Evolutionary conservation across 2,888 invertebrate species (phyloP), one percentile per base, ranked within the genome.

Genomic region (Rhabditoides inermis): DNA sequence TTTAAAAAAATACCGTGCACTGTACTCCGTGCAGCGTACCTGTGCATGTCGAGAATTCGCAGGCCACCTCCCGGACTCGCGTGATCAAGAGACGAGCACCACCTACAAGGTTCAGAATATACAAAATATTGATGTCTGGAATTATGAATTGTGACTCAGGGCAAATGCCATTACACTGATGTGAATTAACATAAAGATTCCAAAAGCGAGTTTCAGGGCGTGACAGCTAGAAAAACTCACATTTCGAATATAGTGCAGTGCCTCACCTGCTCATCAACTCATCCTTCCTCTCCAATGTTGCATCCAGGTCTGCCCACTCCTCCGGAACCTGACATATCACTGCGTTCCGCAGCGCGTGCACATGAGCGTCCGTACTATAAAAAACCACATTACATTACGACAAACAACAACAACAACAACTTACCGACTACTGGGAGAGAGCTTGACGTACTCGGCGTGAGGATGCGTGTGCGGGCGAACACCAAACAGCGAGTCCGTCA

Each of bases 1-100:
- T n/a, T n/a, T n/a, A n/a, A n/a, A n/a, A n/a, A n/a, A n/a, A n/a
- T n/a, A n/a, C n/a, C n/a, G n/a, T n/a, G n/a, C n/a, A n/a, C n/a
- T n/a, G n/a, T n/a, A n/a, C n/a, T n/a, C n/a, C 69, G 68, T 10
- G 63, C 60, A 10, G 68, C 63, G 7, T 69, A 69, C 2, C 49
- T 53, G 39, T 70, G 69, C 30, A 65, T 49, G 41, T 70, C 61
- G 10, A 49, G 51, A 22, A 66, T 53, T 18, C 54, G 35, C 44
- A 67, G 36, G n/a, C n/a, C n/a, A n/a, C n/a, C n/a, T n/a, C n/a
- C n/a, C n/a, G n/a, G n/a, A n/a, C n/a, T n/a, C n/a, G n/a, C n/a
- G n/a, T n/a, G n/a, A n/a, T n/a, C n/a, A n/a, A n/a, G n/a, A n/a
- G n/a, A n/a, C n/a, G n/a, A n/a, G n/a, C n/a, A n/a, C n/a, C n/a